Evolutionary conservation across 2,113 vertebrate genomes (phyloP), one percentile per base, ranked within the genome.

Genomic region (Lepisosteus osseus): DNA sequence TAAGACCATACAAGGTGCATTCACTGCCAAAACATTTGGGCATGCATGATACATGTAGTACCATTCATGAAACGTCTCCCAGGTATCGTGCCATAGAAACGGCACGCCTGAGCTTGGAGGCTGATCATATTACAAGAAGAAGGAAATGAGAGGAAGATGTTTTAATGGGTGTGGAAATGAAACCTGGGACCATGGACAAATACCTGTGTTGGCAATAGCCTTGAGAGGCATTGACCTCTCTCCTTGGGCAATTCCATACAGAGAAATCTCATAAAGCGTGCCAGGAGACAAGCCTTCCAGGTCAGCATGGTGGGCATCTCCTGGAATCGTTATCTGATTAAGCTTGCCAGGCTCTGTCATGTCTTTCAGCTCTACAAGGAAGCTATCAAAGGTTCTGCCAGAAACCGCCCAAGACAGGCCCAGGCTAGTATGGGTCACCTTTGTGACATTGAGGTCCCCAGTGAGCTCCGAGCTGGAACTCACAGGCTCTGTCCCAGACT

Each of bases 151-250:
- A 59, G 11, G 12, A 8, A n/a, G n/a, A 59, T 1, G 4, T 59
- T 14, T 11, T 4, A 59, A 67, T 51, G 47, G 47, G 47, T 5
- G 47, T 51, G 47, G 47, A 0, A 62, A 67, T 69, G 70, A 63
- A 69, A 72, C 66, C 71, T 59, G 45, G 70, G 56, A 59, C 11
- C 56, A 59, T 15, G 62, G 62, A 64, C 40, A 47, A 66, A 67
- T 72, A 72, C 71, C 71, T 72, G 71, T 72, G 41, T 5, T 72
- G 54, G 54, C 64, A 65, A 72, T 15, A 56, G 41, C 54, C 12
- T 57, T 72, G 63, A 72, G n/a, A n/a, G 64, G 13, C 9, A 44
- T 29, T 8, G 64, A 72, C 4, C 65, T 59, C 40, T 29, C 17
- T 42, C 64, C 71, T 43, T 67, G 63, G 8, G 55, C 42, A 44